These are phyloP conservation scores for Poecilia latipinna DNA, from an alignment of 2,113 vertebrate genomes.

Conservation along the genomic window DNA sequence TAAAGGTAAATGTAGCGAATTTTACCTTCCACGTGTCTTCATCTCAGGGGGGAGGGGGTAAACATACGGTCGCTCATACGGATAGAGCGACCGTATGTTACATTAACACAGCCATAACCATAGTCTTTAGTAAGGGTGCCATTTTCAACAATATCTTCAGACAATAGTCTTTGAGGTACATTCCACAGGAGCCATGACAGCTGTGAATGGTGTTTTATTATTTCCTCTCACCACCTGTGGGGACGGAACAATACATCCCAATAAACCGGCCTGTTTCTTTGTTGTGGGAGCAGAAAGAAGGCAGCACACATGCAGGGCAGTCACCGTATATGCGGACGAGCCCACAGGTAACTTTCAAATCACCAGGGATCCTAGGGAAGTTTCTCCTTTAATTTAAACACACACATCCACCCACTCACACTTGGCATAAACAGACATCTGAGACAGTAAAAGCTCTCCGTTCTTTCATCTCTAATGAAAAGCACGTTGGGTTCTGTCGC, in stretches of 20 bases:
- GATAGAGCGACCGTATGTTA: too few relatives aligned
- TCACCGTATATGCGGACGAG: neutral
- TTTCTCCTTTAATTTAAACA: constrained; percentile 35
- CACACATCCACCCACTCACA: constrained; percentile 23
- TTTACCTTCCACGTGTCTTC: too few relatives aligned
- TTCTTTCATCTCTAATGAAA: constrained; percentile 77
- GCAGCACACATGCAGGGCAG: neutral
- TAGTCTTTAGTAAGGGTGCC: too few relatives aligned
- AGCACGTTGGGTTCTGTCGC: constrained; percentile 53
- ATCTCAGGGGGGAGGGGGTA: too few relatives aligned
- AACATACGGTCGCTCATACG: too few relatives aligned
- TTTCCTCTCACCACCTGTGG: neutral
- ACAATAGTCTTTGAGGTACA: neutral
- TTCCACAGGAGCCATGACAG: neutral
- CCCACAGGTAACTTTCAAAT: constrained; percentile 39
- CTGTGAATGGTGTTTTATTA: neutral
- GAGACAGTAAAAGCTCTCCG: constrained; percentile 58
- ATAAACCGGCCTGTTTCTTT: neutral
- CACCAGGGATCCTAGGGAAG: constrained; percentile 41
- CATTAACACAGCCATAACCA: too few relatives aligned
- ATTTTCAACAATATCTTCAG: too few relatives aligned
- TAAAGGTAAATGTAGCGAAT: too few relatives aligned
- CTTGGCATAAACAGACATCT: constrained; percentile 48
- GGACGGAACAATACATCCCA: neutral
- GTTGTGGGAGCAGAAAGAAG: constrained; percentile 1